Conservation (phyloP, 2,888 invertebrate genomes). For the Trichopria drosophilae region DNA sequence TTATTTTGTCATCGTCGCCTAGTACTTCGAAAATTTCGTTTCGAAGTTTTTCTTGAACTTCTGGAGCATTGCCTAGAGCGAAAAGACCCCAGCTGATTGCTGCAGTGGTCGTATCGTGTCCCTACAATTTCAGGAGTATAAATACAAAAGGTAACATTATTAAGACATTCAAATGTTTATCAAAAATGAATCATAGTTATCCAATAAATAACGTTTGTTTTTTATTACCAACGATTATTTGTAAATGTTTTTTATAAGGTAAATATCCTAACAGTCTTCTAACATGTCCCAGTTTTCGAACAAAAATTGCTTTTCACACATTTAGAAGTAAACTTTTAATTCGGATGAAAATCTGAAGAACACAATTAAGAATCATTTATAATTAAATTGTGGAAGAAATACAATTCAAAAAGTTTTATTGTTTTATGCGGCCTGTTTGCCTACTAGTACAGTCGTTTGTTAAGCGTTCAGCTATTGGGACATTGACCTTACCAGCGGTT, state of each 20-base stretch:
- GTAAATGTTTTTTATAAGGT: conserved; percentile 14
- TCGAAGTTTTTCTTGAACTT: conserved; percentile 59
- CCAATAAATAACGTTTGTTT: conserved; percentile 18
- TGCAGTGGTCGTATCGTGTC: conserved; percentile 62
- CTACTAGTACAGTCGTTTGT: no score
- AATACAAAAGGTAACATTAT: conserved; percentile 8
- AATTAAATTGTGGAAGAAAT: no score
- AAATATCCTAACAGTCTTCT: no score
- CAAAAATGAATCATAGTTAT: background rate
- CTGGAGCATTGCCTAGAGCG: conserved; percentile 58
- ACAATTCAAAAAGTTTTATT: no score
- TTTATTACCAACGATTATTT: conserved; percentile 13
- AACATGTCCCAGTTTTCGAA: no score
- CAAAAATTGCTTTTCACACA: no score
- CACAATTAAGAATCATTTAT: no score
- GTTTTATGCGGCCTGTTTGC: no score
- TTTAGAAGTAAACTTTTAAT: no score
- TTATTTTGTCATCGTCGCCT: conserved; percentile 43
- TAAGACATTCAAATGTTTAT: conserved; percentile 1
- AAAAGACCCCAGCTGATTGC: conserved; percentile 61
- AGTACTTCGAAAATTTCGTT: conserved; percentile 57
- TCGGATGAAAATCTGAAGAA: no score
- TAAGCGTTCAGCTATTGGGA: no score
- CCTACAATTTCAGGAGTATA: conserved; percentile 44
- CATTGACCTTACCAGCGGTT: no score